phyloP scores from a whole-genome alignment of 2,797 vertebrate species.

The Lophotriccus pileatus region DNA sequence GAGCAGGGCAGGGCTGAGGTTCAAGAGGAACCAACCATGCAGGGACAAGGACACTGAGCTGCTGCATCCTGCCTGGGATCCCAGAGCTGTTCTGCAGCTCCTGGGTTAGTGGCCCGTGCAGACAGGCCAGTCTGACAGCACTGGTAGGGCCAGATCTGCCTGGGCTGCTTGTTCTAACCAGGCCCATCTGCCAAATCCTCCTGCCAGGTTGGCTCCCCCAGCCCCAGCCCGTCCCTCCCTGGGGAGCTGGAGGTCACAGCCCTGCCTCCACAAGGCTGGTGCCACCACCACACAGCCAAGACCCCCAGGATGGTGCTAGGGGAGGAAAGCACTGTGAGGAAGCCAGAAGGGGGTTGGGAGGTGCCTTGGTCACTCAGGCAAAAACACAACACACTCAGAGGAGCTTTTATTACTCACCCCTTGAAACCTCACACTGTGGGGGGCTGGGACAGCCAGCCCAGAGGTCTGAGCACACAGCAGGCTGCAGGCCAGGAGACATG shows the following conservation, averaged over 20 bases:
- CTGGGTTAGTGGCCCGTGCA: not conserved
- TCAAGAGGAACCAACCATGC: not conserved
- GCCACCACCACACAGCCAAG: not conserved
- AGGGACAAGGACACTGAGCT: not conserved
- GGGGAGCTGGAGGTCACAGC: not conserved
- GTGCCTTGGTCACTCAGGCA: not conserved
- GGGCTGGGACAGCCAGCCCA: not conserved
- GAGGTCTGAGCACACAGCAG: not conserved
- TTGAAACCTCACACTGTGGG: not conserved
- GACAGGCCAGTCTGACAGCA: not conserved
- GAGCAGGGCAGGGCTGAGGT: not conserved
- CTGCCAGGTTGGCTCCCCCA: not conserved
- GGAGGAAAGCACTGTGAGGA: not conserved
- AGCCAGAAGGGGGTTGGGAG: not conserved
- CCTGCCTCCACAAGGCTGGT: not conserved
- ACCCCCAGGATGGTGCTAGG: not conserved
- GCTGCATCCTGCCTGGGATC: not conserved
- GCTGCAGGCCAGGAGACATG: not conserved
- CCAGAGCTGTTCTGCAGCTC: not conserved
- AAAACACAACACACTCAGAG: not conserved
- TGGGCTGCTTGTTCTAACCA: not conserved
- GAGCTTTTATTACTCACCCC: not conserved
- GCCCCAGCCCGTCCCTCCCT: not conserved
- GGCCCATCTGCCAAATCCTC: not conserved
- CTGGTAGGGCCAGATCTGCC: not conserved